Evolutionary conservation across 2,888 invertebrate species (phyloP).

Genomic region (Serrognathus titanus): DNA sequence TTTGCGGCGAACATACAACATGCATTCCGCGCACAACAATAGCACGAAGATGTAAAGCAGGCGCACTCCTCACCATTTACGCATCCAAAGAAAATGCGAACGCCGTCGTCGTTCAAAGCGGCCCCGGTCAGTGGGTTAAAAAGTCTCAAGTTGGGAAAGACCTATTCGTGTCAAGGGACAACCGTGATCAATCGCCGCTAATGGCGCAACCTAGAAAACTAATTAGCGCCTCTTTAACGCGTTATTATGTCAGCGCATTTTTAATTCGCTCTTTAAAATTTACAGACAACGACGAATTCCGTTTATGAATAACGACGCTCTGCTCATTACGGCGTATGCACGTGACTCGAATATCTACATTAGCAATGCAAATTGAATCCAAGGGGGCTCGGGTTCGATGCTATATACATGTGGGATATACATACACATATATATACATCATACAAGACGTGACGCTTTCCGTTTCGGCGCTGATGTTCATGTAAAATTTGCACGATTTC

Average conservation of each 20-base stretch:
- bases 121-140: background rate
- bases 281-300: background rate
- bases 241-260: background rate
- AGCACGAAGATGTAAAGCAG: too few species aligned
- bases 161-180: conserved; percentile 1
- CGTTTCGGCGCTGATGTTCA: too few species aligned
- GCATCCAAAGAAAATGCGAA: too few species aligned
- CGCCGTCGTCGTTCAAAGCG: background rate
- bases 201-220: background rate
- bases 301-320: background rate
- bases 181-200: too few species aligned
- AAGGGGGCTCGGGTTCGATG: background rate
- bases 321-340: conserved; percentile 1
- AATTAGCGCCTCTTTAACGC: too few species aligned
- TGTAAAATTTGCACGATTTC: too few species aligned
- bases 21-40: too few species aligned
- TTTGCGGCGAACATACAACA: too few species aligned
- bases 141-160: background rate
- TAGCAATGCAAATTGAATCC: conserved; percentile 17
- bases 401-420: too few species aligned
- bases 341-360: conserved; percentile 16
- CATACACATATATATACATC: too few species aligned
- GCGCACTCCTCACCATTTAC: too few species aligned
- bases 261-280: background rate
- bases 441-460: too few species aligned